These are phyloP conservation scores for Caretta caretta DNA, from an alignment of 2,113 vertebrate species.

Conservation along the genomic window DNA sequence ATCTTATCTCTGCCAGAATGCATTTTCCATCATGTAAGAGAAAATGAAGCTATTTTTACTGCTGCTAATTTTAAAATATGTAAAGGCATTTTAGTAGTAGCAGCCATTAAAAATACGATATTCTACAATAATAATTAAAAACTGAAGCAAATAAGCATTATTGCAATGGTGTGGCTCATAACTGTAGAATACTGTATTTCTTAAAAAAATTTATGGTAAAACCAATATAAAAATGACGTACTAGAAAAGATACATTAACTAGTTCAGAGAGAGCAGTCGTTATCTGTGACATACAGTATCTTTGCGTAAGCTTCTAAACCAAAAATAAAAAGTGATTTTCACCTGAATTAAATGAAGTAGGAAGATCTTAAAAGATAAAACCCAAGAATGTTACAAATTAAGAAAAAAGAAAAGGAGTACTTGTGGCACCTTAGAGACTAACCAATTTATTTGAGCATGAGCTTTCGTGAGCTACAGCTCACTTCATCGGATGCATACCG, in stretches of 20 bases:
- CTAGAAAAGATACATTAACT: background rate
- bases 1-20: background rate
- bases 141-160: background rate
- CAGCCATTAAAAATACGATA: background rate
- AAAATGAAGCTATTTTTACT: background rate
- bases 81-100: background rate
- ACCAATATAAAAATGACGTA: background rate
- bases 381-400: slow-evolving; percentile 30
- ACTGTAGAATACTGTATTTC: slow-evolving; percentile 36
- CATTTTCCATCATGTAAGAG: background rate
- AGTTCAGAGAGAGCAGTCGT: slow-evolving; percentile 1
- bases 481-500: too few species aligned
- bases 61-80: background rate
- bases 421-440: too few species aligned
- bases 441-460: too few species aligned
- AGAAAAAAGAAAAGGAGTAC: slow-evolving; percentile 26
- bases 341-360: background rate
- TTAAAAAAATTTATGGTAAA: background rate
- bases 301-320: background rate
- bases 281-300: slow-evolving; percentile 21
- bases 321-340: background rate
- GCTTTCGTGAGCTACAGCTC: too few species aligned
- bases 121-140: background rate
- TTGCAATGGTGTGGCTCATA: background rate
- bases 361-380: slow-evolving; percentile 49